A percentile compares a stretch with the other conserved stretches of the same genome.
Conservation (phyloP, 2,797 vertebrate genomes). For the Sebastes cheni region DNA sequence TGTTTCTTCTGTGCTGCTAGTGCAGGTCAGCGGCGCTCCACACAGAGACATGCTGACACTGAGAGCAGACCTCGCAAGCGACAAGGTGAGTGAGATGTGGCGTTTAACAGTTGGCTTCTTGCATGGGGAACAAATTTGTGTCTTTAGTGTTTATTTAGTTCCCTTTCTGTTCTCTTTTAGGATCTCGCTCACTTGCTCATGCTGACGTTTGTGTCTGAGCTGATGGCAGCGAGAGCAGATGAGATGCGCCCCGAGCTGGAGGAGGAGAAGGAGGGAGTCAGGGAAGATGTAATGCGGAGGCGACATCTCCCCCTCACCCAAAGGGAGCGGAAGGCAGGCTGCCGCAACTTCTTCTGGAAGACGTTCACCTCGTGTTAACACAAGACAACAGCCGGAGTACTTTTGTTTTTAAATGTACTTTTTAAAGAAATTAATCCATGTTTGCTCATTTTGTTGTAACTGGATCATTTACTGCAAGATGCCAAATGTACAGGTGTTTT, state of each 20-base stretch:
- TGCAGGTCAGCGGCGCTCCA: conserved; percentile 54
- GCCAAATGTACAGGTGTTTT: background rate
- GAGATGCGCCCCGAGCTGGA: conserved; percentile 41
- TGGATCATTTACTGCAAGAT: background rate
- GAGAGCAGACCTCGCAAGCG: conserved; percentile 46
- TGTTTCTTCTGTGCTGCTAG: conserved; percentile 54
- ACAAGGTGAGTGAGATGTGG: conserved; percentile 65
- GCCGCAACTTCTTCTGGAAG: conserved; percentile 88
- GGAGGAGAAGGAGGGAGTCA: conserved; percentile 44
- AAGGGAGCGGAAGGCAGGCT: conserved; percentile 83
- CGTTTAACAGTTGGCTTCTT: background rate
- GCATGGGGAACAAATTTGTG: background rate
- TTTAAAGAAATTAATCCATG: background rate
- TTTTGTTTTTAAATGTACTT: background rate
- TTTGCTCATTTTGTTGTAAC: conserved; percentile 3
- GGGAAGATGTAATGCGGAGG: conserved; percentile 60
- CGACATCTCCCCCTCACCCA: conserved; percentile 75
- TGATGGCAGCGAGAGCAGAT: conserved; percentile 31
- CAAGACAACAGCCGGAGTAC: too few species aligned
- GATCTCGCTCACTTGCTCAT: conserved; percentile 64
- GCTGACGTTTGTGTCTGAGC: conserved; percentile 67
- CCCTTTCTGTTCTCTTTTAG: conserved; percentile 41
- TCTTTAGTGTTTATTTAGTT: too few species aligned
- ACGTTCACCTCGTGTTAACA: conserved; percentile 84
- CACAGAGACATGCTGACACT: conserved; percentile 56